Conservation (phyloP, 2,888 invertebrate species). For the Cantharis flavilabris region DNA sequence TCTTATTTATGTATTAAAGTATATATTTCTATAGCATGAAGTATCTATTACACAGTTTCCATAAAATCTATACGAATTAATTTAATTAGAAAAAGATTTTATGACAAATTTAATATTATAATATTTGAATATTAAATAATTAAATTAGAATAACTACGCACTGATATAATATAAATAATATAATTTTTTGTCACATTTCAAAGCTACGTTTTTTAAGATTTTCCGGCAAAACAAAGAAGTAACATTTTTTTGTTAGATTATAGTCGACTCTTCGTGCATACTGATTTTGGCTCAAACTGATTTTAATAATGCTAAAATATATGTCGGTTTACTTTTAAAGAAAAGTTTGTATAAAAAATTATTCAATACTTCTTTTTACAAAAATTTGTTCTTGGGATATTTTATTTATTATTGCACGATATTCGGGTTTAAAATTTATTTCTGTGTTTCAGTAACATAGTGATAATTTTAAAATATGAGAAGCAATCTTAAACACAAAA, state of each 20-base stretch:
- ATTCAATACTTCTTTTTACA: background rate
- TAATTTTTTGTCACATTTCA: background rate
- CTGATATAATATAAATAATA: background rate
- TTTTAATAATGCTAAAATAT: background rate
- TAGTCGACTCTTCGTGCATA: background rate
- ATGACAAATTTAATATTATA: too few relatives aligned
- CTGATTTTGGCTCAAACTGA: background rate
- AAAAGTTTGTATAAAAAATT: background rate
- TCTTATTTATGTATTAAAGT: background rate
- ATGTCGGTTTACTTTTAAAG: background rate
- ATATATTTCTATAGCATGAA: background rate
- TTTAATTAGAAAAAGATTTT: background rate
- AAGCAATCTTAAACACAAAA: background rate
- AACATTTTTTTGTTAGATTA: background rate
- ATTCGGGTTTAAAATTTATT: background rate
- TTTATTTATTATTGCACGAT: background rate
- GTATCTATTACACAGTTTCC: background rate
- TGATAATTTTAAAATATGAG: background rate
- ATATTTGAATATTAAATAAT: background rate
- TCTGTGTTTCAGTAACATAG: background rate
- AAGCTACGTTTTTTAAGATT: background rate
- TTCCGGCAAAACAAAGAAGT: background rate
- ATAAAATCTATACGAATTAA: background rate
- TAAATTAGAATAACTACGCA: background rate
- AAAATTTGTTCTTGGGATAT: background rate